A percentile compares a stretch with the other conserved stretches of the same genome.
phyloP scores from a whole-genome alignment of 2,888 invertebrate species.

The Clepsis dumicolana region DNA sequence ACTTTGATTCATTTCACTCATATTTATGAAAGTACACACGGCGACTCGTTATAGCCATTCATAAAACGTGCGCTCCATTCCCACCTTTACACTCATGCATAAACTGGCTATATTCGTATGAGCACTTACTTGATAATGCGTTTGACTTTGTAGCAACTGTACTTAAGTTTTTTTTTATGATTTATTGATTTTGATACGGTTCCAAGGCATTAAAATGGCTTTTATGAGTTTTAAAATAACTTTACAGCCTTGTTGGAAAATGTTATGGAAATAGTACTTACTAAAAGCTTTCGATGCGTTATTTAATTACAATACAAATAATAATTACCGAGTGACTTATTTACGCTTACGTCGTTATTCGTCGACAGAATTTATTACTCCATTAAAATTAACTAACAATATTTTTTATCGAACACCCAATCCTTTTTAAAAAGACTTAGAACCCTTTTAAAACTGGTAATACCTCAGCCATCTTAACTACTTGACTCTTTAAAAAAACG shows the following conservation, averaged over 20 bases:
- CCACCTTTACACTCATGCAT: slow-evolving; percentile 1
- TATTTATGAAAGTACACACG: slow-evolving; percentile 43
- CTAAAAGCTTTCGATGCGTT: slow-evolving; percentile 30
- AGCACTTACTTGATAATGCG: slow-evolving; percentile 24
- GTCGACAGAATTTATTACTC: not conserved
- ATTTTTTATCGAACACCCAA: no score
- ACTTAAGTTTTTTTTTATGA: slow-evolving; percentile 42
- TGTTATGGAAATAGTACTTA: slow-evolving; percentile 20
- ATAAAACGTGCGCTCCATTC: slow-evolving; percentile 7
- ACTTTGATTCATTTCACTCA: slow-evolving; percentile 49
- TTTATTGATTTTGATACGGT: slow-evolving; percentile 44
- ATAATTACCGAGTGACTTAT: not conserved
- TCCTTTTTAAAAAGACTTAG: no score
- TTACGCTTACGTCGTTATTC: not conserved
- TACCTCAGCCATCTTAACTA: no score
- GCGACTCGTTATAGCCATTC: slow-evolving; percentile 19
- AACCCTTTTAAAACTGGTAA: no score
- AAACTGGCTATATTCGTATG: slow-evolving; percentile 13
- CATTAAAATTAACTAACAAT: not conserved
- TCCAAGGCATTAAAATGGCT: slow-evolving; percentile 39
- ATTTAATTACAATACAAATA: not conserved
- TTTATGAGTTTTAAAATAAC: slow-evolving; percentile 40
- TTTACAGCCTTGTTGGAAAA: slow-evolving; percentile 34
- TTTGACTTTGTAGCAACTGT: slow-evolving; percentile 32
- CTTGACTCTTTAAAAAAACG: slow-evolving; percentile 3